phyloP scores from a whole-genome alignment of 2,888 invertebrate genomes.

The Hedya salicella region DNA sequence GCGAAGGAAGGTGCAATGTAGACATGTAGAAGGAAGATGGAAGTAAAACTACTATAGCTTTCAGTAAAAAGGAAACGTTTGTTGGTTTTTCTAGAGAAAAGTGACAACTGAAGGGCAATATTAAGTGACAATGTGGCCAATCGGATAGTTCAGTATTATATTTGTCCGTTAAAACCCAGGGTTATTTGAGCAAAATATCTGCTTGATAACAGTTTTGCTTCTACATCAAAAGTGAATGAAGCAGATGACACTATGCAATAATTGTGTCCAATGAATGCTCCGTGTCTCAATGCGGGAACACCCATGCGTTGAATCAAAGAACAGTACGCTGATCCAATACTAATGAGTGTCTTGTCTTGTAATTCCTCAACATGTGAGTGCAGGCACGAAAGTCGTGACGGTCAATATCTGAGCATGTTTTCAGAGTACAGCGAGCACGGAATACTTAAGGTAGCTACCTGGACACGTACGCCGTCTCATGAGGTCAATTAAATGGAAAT shows the following conservation, averaged over 20 bases:
- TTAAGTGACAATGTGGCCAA: background rate
- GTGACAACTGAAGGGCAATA: background rate
- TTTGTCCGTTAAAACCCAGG: background rate
- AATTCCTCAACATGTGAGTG: conserved; percentile 52
- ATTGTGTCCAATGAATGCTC: conserved; percentile 16
- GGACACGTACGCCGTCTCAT: conserved; percentile 9
- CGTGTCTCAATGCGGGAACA: conserved; percentile 21
- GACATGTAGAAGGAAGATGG: too few species aligned
- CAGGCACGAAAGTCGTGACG: conserved; percentile 71
- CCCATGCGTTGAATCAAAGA: conserved; percentile 26
- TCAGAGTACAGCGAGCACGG: conserved; percentile 50
- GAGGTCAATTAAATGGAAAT: conserved; percentile 37
- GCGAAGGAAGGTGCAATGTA: too few species aligned
- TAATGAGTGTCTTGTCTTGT: conserved; percentile 42
- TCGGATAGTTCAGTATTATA: background rate
- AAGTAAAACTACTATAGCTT: background rate
- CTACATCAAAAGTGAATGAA: conserved; percentile 5
- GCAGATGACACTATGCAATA: conserved; percentile 10
- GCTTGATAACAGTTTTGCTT: background rate
- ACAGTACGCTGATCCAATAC: conserved; percentile 27
- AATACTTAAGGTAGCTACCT: conserved; percentile 15
- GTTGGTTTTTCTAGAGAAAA: background rate
- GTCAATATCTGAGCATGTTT: conserved; percentile 57
- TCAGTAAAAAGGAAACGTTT: background rate
- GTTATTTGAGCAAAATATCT: background rate